Evolutionary conservation across 2,888 invertebrate genomes (phyloP).

Genomic region (Lasioglossum marginatum): DNA sequence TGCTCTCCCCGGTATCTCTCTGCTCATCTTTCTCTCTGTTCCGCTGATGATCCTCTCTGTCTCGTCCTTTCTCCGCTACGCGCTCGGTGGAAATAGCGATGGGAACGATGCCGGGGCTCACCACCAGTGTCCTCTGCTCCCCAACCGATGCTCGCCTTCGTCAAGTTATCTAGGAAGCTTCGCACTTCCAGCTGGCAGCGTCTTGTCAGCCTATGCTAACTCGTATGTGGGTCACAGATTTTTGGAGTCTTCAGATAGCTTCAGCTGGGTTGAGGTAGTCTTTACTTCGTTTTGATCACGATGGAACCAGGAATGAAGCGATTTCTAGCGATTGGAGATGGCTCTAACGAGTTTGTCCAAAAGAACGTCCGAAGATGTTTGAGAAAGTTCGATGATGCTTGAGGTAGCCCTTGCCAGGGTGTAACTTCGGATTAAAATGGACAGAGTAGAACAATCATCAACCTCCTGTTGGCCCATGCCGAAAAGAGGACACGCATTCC

Average conservation of each 20-base stretch:
- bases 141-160: not conserved
- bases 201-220: not conserved
- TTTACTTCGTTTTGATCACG: not conserved
- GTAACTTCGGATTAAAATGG: too few relatives aligned
- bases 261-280: not conserved
- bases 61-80: not conserved
- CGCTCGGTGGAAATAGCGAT: slow-evolving; percentile 17
- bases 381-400: too few relatives aligned
- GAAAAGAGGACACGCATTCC: not conserved
- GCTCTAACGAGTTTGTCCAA: too few relatives aligned
- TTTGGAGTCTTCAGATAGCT: not conserved
- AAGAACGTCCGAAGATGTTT: too few relatives aligned
- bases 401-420: too few relatives aligned
- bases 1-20: slow-evolving; percentile 24
- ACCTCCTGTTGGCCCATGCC: not conserved
- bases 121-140: not conserved
- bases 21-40: not conserved
- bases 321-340: too few relatives aligned
- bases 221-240: not conserved
- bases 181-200: not conserved
- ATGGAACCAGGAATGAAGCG: too few relatives aligned
- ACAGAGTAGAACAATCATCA: not conserved
- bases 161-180: not conserved
- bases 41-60: slow-evolving; percentile 10
- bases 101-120: slow-evolving; percentile 22